Evolutionary conservation across 2,888 invertebrate genomes (phyloP).

Genomic region (Calliphora vomitoria): DNA sequence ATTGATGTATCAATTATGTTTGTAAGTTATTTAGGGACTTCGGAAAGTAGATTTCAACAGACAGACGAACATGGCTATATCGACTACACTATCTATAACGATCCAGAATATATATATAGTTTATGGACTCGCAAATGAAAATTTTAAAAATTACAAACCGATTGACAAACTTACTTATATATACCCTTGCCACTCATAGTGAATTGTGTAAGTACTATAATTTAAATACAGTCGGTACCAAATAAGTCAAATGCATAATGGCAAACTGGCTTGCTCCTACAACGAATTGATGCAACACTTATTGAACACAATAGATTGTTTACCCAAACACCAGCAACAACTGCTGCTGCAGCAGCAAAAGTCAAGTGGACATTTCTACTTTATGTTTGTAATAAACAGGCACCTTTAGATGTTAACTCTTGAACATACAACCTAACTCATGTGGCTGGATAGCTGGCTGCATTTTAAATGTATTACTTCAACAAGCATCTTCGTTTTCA

Average conservation of each 20-base stretch:
- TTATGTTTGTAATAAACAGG: conserved; percentile 16
- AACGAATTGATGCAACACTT: conserved; percentile 48
- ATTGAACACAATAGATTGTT: conserved; percentile 50
- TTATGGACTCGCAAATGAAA: no score
- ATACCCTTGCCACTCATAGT: no score
- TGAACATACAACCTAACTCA: neutral
- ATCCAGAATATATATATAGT: no score
- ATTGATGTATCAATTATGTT: no score
- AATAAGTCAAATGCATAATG: conserved; percentile 40
- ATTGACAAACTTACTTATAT: no score
- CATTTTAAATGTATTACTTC: neutral
- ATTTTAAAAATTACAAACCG: no score
- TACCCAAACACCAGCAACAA: neutral
- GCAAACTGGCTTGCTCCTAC: conserved; percentile 44
- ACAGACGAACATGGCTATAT: no score
- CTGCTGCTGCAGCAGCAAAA: neutral
- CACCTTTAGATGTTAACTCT: conserved; percentile 28
- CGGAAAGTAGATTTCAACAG: no score
- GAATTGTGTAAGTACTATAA: neutral
- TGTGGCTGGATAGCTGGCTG: no score
- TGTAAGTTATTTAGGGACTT: no score
- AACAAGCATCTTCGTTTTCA: conserved; percentile 46
- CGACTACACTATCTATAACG: no score
- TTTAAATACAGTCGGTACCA: conserved; percentile 9
- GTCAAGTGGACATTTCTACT: conserved; percentile 56